Base-by-base conservation (phyloP, 2,113 vertebrate species). In the Proterorhinus semilunaris region DNA sequence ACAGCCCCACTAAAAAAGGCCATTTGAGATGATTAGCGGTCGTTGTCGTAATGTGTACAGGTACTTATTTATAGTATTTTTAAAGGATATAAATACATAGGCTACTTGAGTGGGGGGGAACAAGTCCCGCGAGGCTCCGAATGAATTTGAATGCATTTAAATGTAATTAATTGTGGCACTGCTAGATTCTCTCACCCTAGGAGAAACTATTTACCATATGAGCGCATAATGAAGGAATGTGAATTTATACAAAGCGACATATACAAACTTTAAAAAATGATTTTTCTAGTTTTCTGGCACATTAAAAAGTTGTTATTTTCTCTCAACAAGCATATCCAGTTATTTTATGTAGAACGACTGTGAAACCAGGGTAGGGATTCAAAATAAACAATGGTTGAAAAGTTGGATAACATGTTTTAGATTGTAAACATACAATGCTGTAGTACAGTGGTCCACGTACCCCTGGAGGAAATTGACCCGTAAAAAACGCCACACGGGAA, bases 131-230 rank as follows among this genome's bases (percentile, higher is more conserved):
- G 2, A 69, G 65, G 68, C 52, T 54, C 13, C n/a, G 48, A 53
- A 71, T 62, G 42, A 12, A 65, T 77, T 70, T 75, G 44, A 42
- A 63, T 71, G 57, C 62, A 71, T 65, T 76, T 72, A 49, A 83
- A 74, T 75, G 36, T 27, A 4, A 63, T 59, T 51, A 78, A 69
- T 50, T 58, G 13, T 0, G 72, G 17, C 16, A 51, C 68, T 51
- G 44, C 66, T 67, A 53, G 65, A 21, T 21, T 50, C 36, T 43
- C n/a, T 42, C 1, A 16, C 13, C 46, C 36, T 5, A 6, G 42
- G n/a, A 45, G 21, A n/a, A 65, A 62, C 8, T 1, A 62, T n/a
- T 16, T 17, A 63, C 10, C 7, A 5, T 45, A 11, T 10, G 9
- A 3, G 7, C 50, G 66, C 47, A 59, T 46, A n/a, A 21, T 54